Evolutionary conservation across 2,888 invertebrate genomes (phyloP).

Genomic region (Patella depressa): DNA sequence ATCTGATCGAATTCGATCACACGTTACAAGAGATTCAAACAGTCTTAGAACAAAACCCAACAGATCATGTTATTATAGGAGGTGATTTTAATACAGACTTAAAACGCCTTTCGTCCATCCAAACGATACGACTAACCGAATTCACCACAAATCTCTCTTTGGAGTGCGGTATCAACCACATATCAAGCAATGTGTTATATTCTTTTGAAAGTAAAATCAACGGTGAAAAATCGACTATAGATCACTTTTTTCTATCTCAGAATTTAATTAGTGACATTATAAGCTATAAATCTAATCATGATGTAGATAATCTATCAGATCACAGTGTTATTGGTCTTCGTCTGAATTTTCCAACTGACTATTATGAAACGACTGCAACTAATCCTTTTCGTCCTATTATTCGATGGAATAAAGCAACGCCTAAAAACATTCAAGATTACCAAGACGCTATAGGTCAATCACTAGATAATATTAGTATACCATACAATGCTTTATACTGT

Average conservation of each 20-base stretch:
- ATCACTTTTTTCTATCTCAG: not conserved
- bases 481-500: not conserved
- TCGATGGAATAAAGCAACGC: not conserved
- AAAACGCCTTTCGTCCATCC: not conserved
- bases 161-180: not conserved
- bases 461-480: not conserved
- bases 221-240: not conserved
- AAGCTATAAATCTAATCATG: not conserved
- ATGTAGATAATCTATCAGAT: slow-evolving; percentile 2
- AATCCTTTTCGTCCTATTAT: not conserved
- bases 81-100: not conserved
- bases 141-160: not conserved
- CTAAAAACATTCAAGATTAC: not conserved
- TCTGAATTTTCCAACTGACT: not conserved
- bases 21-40: not conserved
- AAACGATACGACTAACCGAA: not conserved
- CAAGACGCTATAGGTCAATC: not conserved
- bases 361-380: not conserved
- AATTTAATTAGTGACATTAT: not conserved
- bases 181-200: not conserved
- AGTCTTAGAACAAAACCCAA: not conserved
- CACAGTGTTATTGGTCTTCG: not conserved
- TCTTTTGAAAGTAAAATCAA: slow-evolving; percentile 1
- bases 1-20: not conserved
- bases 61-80: not conserved